Evolutionary conservation across 1,140 invertebrate species (phyloP), one percentile per base, ranked within the genome.

Genomic region (Sipha flava): DNA sequence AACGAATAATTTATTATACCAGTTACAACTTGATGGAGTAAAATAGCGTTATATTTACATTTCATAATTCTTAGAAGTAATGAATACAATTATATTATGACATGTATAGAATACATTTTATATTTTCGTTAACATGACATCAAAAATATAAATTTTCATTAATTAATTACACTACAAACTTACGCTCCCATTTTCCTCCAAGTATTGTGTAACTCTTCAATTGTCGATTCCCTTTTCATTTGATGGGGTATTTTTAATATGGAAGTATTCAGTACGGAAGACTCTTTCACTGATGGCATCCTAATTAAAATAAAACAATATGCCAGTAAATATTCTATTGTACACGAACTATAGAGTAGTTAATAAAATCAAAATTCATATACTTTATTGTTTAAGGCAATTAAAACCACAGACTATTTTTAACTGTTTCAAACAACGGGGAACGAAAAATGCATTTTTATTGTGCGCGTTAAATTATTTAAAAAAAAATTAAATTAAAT

Each of bases 131-230:
- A 40, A 31, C n/a, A 18, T 47, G 12, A 54, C 16, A 0, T 14
- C 18, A 43, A 66, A 73, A 73, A 47, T 3, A 47, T 16, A 45
- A 73, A 37, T 23, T 16, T 43, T 23, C 16, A 43, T n/a, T 4
- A 40, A 7, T 70, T n/a, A 26, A 70, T 2, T 43, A 6, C 70
- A 21, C 29, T 6, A 45, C 45, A 45, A 79, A 86, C 86, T 85
- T 84, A 87, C 86, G 85, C 84, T 82, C 87, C 87, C 80, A 87
- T 83, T 83, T 86, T 85, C 45, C 84, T 83, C 87, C 87, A 88
- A 81, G 86, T 85, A 40, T 85, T 84, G 81, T 88, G 87, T n/a
- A 85, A 79, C 79, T 85, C 85, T 82, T 88, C 86, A 12, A 86
- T 86, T 34, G 86, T 83, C 7, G 87, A 87, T 47, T 86, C 84